phyloP scores from a whole-genome alignment of 2,888 invertebrate species.

The Cerastis leucographa region DNA sequence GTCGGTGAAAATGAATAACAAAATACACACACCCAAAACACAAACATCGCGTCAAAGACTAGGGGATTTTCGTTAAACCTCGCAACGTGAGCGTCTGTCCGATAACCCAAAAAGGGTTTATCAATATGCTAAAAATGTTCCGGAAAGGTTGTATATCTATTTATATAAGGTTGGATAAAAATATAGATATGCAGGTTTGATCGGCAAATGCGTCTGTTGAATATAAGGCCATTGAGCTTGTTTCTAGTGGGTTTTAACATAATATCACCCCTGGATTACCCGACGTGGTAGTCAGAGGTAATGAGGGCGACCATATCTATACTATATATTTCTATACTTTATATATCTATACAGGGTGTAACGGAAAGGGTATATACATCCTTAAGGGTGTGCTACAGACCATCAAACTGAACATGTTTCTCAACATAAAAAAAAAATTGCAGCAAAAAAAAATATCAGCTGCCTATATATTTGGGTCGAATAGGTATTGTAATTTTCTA shows the following conservation, averaged over 20 bases:
- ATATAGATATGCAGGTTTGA: background rate
- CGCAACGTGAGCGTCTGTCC: constrained; percentile 24
- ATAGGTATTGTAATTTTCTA: too few species aligned
- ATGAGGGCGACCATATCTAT: too few species aligned
- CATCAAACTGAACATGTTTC: too few species aligned
- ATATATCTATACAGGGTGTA: too few species aligned
- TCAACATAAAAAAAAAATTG: too few species aligned
- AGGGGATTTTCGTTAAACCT: constrained; percentile 27
- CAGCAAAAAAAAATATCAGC: too few species aligned
- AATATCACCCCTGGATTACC: background rate
- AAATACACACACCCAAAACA: background rate
- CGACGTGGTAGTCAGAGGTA: background rate
- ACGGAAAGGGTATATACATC: too few species aligned
- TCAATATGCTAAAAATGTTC: constrained; percentile 33
- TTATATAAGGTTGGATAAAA: constrained; percentile 4
- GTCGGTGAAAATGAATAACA: background rate
- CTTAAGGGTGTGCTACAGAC: too few species aligned
- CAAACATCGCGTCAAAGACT: background rate
- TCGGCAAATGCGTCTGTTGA: background rate
- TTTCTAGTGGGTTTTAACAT: background rate
- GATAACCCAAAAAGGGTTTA: constrained; percentile 24
- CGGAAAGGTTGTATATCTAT: constrained; percentile 4
- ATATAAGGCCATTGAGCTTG: background rate
- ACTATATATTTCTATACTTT: too few species aligned
- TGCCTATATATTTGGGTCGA: too few species aligned